These are phyloP conservation scores for Remorina albescens DNA, from an alignment of 2,797 vertebrate genomes.

Conservation along the genomic window DNA sequence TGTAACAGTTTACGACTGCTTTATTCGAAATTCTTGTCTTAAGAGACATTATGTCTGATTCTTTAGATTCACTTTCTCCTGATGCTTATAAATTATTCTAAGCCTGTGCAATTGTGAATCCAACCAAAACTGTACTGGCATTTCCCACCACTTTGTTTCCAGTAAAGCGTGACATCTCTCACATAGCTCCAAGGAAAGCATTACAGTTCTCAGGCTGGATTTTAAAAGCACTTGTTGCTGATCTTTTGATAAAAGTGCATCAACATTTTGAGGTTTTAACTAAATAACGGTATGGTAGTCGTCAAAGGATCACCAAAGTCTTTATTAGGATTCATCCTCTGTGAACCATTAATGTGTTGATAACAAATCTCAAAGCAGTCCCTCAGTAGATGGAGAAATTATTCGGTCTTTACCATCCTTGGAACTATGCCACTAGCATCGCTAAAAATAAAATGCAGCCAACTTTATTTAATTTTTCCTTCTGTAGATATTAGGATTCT, in stretches of 20 bases:
- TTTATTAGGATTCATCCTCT: not conserved
- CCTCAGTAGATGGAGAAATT: not conserved
- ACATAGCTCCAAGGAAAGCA: conserved; percentile 26
- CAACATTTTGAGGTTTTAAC: no score
- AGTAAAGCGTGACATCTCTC: conserved; percentile 60
- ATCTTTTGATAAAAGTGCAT: conserved; percentile 49
- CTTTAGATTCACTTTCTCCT: conserved; percentile 17
- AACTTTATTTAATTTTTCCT: conserved; percentile 6
- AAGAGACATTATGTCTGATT: conserved; percentile 26
- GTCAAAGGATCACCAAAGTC: not conserved
- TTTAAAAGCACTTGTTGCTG: conserved; percentile 38
- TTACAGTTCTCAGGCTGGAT: conserved; percentile 36
- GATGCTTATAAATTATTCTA: conserved; percentile 24
- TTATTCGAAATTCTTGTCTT: no score
- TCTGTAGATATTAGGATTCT: conserved; percentile 50
- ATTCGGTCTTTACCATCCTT: not conserved
- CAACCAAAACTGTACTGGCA: conserved; percentile 14
- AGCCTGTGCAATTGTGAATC: conserved; percentile 3
- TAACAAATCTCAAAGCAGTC: conserved; percentile 1
- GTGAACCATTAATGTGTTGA: not conserved
- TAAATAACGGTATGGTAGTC: no score
- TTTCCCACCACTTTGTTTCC: conserved; percentile 48
- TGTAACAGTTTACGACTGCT: conserved; percentile 30
- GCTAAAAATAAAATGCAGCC: not conserved
- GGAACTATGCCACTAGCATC: not conserved